phyloP scores from a whole-genome alignment of 1,140 invertebrate genomes.

The Panagrolaimus sp. region DNA sequence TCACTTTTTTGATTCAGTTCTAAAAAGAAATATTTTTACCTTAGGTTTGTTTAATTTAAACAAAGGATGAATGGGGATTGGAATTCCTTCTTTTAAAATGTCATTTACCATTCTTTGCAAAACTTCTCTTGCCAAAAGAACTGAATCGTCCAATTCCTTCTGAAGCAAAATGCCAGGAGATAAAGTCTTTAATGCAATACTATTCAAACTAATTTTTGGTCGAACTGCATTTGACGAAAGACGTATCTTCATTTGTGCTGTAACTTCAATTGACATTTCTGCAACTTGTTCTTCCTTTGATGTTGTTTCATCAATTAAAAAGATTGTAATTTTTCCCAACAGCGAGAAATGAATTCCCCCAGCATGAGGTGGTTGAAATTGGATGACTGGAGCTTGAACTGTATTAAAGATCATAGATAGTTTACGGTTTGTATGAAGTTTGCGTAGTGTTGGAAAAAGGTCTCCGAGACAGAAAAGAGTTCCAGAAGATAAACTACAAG shows the following conservation, averaged over 20 bases:
- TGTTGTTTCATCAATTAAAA: constrained; percentile 8
- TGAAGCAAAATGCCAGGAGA: constrained; percentile 49
- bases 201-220: constrained; percentile 50
- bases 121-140: constrained; percentile 52
- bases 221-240: constrained; percentile 44
- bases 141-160: constrained; percentile 55
- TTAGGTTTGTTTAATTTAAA: constrained; percentile 53
- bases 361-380: constrained; percentile 30
- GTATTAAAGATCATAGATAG: constrained; percentile 38
- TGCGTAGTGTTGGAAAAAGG: constrained; percentile 51
- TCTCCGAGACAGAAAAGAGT: constrained; percentile 54
- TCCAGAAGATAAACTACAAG: constrained; percentile 44
- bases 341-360: constrained; percentile 51
- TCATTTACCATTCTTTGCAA: constrained; percentile 57
- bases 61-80: constrained; percentile 56
- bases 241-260: constrained; percentile 51
- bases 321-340: constrained; percentile 46
- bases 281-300: constrained; percentile 38
- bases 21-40: constrained; percentile 31
- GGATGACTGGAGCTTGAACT: constrained; percentile 46
- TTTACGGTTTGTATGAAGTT: constrained; percentile 34
- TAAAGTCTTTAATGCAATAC: constrained; percentile 47
- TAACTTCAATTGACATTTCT: constrained; percentile 47
- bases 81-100: constrained; percentile 53
- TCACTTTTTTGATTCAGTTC: background rate